phyloP scores from a whole-genome alignment of 2,888 invertebrate species.

The Ophion ventricosus region DNA sequence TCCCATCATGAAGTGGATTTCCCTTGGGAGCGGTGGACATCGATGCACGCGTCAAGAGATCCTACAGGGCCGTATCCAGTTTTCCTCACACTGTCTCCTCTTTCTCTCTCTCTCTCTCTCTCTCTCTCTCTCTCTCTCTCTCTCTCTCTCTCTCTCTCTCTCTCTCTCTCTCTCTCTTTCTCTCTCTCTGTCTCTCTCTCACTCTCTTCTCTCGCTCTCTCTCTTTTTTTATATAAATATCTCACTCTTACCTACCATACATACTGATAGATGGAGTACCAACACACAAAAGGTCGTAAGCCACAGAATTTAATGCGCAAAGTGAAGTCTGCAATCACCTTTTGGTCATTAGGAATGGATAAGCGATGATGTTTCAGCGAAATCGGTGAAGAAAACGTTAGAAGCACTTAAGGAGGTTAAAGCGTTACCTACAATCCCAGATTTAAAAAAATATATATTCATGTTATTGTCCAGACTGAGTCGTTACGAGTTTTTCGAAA shows the following conservation, averaged over 20 bases:
- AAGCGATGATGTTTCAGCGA: not conserved
- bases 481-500: no score
- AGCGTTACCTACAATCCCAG: no score
- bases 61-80: slow-evolving; percentile 71
- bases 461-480: no score
- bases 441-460: no score
- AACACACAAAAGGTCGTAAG: not conserved
- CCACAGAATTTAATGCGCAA: not conserved
- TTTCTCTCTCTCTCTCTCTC: slow-evolving; percentile 26
- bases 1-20: slow-evolving; percentile 84
- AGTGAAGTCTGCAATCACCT: not conserved
- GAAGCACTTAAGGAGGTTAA: no score
- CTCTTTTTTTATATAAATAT: slow-evolving; percentile 63
- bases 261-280: slow-evolving; percentile 14
- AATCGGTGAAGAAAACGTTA: no score
- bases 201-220: no score
- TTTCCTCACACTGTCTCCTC: not conserved
- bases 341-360: not conserved
- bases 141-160: slow-evolving; percentile 21
- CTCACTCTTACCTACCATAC: slow-evolving; percentile 62
- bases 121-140: slow-evolving; percentile 21
- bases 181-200: slow-evolving; percentile 44
- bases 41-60: slow-evolving; percentile 76
- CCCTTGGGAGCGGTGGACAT: slow-evolving; percentile 82
- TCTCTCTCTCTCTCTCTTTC: slow-evolving; percentile 35